A percentile compares a stretch with the other conserved stretches of the same genome.
These are phyloP conservation scores for Hylyphantes graminicola DNA, from an alignment of 1,140 invertebrate species.

Conservation along the genomic window DNA sequence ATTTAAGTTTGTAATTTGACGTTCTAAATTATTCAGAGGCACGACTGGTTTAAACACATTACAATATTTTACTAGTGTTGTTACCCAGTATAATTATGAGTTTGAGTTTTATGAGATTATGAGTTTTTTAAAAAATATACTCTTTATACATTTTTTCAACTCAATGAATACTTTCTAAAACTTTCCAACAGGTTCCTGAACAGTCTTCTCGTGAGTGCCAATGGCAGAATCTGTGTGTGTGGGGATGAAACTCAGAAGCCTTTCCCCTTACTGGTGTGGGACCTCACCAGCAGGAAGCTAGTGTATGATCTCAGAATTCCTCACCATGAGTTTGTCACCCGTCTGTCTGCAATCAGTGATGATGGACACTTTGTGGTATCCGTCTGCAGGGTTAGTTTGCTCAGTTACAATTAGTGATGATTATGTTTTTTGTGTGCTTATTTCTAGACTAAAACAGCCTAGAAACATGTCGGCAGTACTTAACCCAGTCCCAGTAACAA, in stretches of 20 bases:
- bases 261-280: conserved; percentile 89
- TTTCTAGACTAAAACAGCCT: neutral
- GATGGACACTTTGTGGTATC: conserved; percentile 79
- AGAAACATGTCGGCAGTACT: too few relatives aligned
- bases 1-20: too few relatives aligned
- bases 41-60: too few relatives aligned
- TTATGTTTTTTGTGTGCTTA: neutral
- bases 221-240: conserved; percentile 87
- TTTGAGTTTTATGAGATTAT: too few relatives aligned
- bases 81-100: neutral
- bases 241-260: conserved; percentile 92
- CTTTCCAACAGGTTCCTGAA: conserved; percentile 79
- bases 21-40: too few relatives aligned
- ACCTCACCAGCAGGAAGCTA: conserved; percentile 82
- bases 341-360: conserved; percentile 84
- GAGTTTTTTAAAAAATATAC: neutral
- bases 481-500: too few relatives aligned
- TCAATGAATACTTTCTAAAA: neutral
- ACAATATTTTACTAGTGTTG: neutral
- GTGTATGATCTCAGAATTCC: conserved; percentile 87
- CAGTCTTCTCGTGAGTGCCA: conserved; percentile 85
- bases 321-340: conserved; percentile 88
- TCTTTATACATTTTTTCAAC: conserved; percentile 61
- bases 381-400: conserved; percentile 71
- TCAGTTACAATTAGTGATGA: neutral